phyloP scores from a whole-genome alignment of 2,113 vertebrate genomes.

The Brachionichthys hirsutus region DNA sequence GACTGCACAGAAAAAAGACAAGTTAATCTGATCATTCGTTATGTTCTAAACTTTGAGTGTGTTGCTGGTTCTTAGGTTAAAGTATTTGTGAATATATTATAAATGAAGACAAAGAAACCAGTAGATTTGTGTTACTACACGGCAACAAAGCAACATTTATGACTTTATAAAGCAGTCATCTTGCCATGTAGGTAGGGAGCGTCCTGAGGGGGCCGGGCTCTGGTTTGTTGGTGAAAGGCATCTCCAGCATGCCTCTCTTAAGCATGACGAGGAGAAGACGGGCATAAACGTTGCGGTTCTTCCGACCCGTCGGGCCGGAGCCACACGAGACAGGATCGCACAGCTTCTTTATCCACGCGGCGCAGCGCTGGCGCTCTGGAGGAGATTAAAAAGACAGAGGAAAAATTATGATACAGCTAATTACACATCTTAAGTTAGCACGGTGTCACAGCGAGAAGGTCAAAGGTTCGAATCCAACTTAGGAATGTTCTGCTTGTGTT shows the following conservation, averaged over 20 bases:
- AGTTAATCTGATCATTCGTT: no score
- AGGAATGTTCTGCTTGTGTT: no score
- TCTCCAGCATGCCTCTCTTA: constrained; percentile 82
- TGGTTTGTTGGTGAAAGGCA: constrained; percentile 86
- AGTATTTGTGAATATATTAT: background rate
- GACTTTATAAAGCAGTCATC: background rate
- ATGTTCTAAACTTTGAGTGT: no score
- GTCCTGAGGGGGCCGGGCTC: constrained; percentile 83
- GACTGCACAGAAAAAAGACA: constrained; percentile 71
- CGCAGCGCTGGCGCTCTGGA: constrained; percentile 86
- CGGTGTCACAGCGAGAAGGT: no score
- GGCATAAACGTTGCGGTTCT: constrained; percentile 88
- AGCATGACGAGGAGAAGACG: constrained; percentile 91
- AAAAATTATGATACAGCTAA: background rate
- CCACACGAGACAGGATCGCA: constrained; percentile 83
- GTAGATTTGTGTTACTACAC: background rate
- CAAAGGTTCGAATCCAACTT: no score
- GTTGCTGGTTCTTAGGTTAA: background rate
- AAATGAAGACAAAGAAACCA: background rate
- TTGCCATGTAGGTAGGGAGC: constrained; percentile 90
- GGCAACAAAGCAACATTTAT: background rate
- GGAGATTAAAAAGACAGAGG: background rate
- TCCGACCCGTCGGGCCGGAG: constrained; percentile 78
- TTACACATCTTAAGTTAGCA: background rate
- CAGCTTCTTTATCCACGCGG: constrained; percentile 92